Evolutionary conservation across 2,797 vertebrate species (phyloP), one percentile per base, ranked within the genome.

Genomic region (Acridotheres tristis): DNA sequence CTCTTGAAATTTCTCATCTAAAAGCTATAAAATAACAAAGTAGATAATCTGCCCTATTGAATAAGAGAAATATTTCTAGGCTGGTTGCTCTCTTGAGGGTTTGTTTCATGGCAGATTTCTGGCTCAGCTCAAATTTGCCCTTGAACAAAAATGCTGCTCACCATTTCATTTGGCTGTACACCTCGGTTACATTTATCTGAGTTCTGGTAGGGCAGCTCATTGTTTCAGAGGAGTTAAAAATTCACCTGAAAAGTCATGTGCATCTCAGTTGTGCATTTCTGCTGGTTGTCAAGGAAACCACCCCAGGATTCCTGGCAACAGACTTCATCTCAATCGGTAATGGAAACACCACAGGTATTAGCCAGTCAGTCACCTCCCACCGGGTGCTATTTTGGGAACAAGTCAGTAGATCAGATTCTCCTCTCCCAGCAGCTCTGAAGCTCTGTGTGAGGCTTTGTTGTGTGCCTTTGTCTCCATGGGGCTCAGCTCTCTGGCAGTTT

Each of bases 261-360:
- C 75, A 67, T 68, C 12, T 5, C 50, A 21, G 43, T 34, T 96
- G 89, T 84, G 53, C 94, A 74, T 89, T 93, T 89, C 66, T 96
- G 89, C 69, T 90, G 42, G 96, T 97, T 95, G 95, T 72, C 95
- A 96, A 73, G 96, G 97, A 92, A 97, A 97, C 96, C 36, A 5
- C 67, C 91, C 84, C 93, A 96, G 92, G 87, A 95, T 92, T 93
- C 94, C 78, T 94, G 91, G 94, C 94, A 96, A 96, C 92, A 80
- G 78, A 77, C 78, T 93, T 84, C 85, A 90, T 94, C 90, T 67
- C 87, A 57, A 45, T 78, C 3, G 15, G 91, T 90, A 82, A 95
- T 94, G 90, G 95, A 84, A 96, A 94, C 93, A 91, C 90, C 85
- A 96, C 93, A 96, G 95, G 95, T 95, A 96, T 93, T 96, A 95